phyloP scores from a whole-genome alignment of 53 echinoderm and acorn worm genomes.

The Hippasteria phrygiana region DNA sequence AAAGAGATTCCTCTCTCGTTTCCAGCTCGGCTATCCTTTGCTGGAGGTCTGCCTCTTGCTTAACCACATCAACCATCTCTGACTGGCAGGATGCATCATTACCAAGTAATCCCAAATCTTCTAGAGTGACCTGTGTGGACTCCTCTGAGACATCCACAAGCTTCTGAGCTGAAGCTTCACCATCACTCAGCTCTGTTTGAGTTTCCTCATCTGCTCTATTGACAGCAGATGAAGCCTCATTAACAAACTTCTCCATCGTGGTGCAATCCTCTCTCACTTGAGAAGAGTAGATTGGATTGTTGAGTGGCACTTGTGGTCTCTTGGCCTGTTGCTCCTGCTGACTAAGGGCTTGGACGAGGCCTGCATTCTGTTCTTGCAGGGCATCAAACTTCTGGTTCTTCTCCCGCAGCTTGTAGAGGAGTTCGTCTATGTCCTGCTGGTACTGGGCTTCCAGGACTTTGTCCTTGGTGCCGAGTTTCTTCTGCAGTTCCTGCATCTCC shows the following conservation, averaged over 20 bases:
- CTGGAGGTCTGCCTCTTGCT: constrained; percentile 28
- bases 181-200: constrained; percentile 12
- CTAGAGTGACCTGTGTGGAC: constrained; percentile 16
- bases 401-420: constrained; percentile 44
- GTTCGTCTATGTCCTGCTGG: constrained; percentile 54
- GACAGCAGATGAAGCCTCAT: neutral
- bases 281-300: neutral
- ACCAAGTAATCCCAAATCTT: constrained; percentile 1
- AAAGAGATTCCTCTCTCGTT: constrained; percentile 10
- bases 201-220: neutral
- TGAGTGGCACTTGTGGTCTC: neutral
- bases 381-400: constrained; percentile 40
- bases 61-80: constrained; percentile 36
- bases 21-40: no score
- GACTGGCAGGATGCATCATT: neutral
- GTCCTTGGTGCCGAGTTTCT: constrained; percentile 42
- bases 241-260: neutral
- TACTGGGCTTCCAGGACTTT: constrained; percentile 55
- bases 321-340: constrained; percentile 21
- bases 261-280: neutral
- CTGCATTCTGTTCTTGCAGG: constrained; percentile 38
- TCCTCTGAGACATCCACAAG: neutral
- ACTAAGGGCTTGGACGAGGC: neutral
- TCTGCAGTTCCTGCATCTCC: constrained; percentile 45
- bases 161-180: neutral